Evolutionary conservation across 2,888 invertebrate genomes (phyloP), one percentile per base, ranked within the genome.

Genomic region (Spilarctia lutea): DNA sequence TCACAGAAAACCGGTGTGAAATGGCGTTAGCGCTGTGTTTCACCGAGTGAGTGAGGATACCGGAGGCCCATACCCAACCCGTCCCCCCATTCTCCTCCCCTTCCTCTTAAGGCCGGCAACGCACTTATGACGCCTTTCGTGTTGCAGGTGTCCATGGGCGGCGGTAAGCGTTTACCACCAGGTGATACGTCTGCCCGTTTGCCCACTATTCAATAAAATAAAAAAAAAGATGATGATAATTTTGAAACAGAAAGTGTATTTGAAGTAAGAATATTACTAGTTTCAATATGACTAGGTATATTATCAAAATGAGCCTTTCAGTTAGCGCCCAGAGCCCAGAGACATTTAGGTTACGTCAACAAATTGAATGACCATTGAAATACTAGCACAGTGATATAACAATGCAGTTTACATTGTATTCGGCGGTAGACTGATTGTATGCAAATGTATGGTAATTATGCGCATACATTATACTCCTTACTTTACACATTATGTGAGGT

Each of bases 401-500:
- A 20, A 72, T 65, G 35, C 63, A 63, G 63, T 63, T 63, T 63
- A 71, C 48, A 70, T 69, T 77, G 72, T 68, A 70, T 35, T n/a
- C 65, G 68, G 33, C 65, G 72, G 63, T 56, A 68, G 71, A 70
- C 72, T 70, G 79, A 82, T 63, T 42, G 11, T 69, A 82, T 82
- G 82, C 76, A 75, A 82, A 83, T 83, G 67, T 72, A 79, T 82
- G 77, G 71, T 76, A 77, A 83, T 79, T 73, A 82, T 83, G 77
- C 74, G 75, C 83, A 81, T 83, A 74, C 56, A 75, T 79, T 80
- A 75, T 65, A 68, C 68, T 71, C 75, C 75, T 66, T n/a, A 76
- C 72, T 82, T 81, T 73, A 71, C 70, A 60, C 69, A 71, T 74
- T 76, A 77, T 77, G 75, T 74, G 76, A 82, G 79, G 77, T 79